Percentiles rank a stretch among this genome's conserved stretches.
Conservation (phyloP, 2,113 vertebrate species). For the Scolopax mira region DNA sequence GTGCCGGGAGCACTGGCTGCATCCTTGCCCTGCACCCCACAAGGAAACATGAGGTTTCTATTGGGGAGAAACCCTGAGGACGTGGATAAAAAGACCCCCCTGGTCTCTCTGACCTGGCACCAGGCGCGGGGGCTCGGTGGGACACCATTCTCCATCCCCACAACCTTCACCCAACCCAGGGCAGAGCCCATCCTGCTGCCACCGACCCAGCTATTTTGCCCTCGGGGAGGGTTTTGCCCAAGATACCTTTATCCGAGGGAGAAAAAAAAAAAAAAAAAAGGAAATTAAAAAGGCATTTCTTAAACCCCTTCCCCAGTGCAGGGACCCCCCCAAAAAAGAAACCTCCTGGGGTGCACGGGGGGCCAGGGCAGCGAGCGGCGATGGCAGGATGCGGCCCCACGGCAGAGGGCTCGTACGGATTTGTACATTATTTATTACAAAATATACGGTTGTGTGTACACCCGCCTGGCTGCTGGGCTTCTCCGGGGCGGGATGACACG, state of each 20-base stretch:
- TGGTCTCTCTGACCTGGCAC: neutral
- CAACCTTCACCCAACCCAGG: neutral
- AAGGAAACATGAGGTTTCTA: accelerated
- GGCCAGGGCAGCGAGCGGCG: neutral
- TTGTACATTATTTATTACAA: constrained; percentile 45
- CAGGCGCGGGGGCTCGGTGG: accelerated
- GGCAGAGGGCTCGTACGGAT: neutral
- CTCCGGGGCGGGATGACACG: neutral
- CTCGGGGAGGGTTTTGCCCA: neutral
- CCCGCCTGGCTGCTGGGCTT: neutral
- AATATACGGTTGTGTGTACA: constrained; percentile 1
- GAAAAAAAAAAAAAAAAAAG: neutral
- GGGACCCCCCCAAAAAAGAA: no score
- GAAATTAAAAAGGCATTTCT: neutral
- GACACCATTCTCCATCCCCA: accelerated
- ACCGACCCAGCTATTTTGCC: accelerated
- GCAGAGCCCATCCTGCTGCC: neutral
- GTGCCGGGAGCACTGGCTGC: neutral
- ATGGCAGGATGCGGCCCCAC: neutral
- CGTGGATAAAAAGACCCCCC: neutral
- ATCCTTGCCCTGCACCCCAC: neutral
- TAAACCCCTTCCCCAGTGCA: neutral
- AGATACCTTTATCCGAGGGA: neutral
- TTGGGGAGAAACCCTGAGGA: accelerated
- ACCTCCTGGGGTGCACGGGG: neutral